A percentile compares a stretch with the other conserved stretches of the same genome.
phyloP scores from a whole-genome alignment of 2,113 vertebrate genomes.

The Nothocercus julius region DNA sequence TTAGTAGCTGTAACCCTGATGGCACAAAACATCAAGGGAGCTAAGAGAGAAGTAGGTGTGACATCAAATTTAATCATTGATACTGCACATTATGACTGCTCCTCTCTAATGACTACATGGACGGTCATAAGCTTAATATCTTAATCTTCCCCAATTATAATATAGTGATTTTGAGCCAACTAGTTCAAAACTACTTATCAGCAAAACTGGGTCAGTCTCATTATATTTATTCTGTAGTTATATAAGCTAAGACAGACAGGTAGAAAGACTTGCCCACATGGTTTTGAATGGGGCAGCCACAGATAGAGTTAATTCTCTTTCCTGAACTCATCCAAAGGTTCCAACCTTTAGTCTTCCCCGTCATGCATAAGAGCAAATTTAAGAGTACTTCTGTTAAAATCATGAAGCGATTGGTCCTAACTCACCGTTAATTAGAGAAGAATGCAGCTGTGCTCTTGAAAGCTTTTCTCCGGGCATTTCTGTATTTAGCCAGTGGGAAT shows the following conservation, averaged over 20 bases:
- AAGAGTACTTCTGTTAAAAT: not conserved
- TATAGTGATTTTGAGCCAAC: not conserved
- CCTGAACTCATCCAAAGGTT: not conserved
- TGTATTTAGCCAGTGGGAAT: constrained; percentile 31
- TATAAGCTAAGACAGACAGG: not conserved
- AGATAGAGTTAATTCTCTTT: not conserved
- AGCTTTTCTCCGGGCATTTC: constrained; percentile 41
- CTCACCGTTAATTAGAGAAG: constrained; percentile 67
- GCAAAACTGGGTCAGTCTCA: not conserved
- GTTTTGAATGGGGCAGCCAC: not conserved
- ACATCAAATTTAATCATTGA: constrained; percentile 28
- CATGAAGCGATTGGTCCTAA: not conserved
- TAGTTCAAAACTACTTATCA: constrained; percentile 31
- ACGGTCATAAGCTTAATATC: not conserved
- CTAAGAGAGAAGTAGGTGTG: not conserved
- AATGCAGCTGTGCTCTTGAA: constrained; percentile 9
- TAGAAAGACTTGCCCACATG: not conserved
- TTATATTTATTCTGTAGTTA: constrained; percentile 20
- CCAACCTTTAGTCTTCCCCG: not conserved
- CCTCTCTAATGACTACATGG: not conserved
- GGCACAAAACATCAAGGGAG: not conserved
- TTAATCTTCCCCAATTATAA: constrained; percentile 18
- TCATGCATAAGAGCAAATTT: not conserved
- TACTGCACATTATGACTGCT: not conserved
- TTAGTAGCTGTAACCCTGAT: not conserved